These are phyloP conservation scores for Thalassophryne amazonica DNA, from an alignment of 2,797 vertebrate species.

Conservation along the genomic window DNA sequence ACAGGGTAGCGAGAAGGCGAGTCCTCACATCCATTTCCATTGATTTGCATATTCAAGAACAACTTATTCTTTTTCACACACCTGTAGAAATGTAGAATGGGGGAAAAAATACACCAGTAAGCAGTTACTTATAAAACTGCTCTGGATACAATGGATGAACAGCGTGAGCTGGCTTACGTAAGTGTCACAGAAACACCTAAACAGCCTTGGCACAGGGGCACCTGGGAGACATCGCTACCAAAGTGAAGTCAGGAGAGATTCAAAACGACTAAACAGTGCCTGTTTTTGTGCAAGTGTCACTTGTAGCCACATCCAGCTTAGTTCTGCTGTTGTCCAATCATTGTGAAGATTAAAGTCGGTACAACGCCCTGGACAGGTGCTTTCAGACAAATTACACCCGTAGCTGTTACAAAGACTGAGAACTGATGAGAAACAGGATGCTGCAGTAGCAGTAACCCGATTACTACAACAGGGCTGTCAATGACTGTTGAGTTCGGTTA, in stretches of 20 bases:
- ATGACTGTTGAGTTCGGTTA: not conserved
- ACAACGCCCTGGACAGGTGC: not conserved
- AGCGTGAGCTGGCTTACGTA: constrained; percentile 22
- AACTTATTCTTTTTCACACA: constrained; percentile 83
- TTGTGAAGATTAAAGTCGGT: not conserved
- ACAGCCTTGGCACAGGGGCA: constrained; percentile 27
- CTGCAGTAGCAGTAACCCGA: not conserved
- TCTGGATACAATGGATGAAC: not conserved
- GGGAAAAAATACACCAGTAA: not conserved
- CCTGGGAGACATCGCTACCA: constrained; percentile 37
- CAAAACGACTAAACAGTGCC: constrained; percentile 2
- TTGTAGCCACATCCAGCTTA: too few species aligned
- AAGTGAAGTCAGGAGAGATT: constrained; percentile 29
- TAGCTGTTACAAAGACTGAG: not conserved
- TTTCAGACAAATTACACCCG: not conserved
- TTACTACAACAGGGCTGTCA: not conserved
- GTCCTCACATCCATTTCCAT: constrained; percentile 73
- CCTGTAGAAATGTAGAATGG: constrained; percentile 50
- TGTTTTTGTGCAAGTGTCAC: constrained; percentile 8
- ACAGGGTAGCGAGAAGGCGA: constrained; percentile 67
- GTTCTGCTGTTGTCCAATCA: constrained; percentile 7
- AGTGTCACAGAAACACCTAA: constrained; percentile 29
- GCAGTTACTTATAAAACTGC: not conserved
- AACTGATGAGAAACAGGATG: not conserved
- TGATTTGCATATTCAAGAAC: constrained; percentile 74